phyloP scores from a whole-genome alignment of 1,140 invertebrate species.

The Bombus picipes region DNA sequence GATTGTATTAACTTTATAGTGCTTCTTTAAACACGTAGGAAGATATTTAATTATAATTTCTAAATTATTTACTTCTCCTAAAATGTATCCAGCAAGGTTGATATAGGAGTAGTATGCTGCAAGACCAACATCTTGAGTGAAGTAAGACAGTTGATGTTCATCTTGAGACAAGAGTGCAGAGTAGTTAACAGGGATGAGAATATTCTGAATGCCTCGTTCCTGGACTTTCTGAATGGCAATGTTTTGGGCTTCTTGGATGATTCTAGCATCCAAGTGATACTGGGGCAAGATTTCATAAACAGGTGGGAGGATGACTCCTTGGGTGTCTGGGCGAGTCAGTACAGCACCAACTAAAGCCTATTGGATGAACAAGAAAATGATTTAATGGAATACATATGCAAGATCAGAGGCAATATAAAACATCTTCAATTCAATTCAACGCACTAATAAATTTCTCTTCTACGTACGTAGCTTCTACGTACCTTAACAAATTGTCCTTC shows the following conservation, averaged over 20 bases:
- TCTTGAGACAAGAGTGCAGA: conserved; percentile 81
- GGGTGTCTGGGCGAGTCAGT: conserved; percentile 78
- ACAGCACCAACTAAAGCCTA: conserved; percentile 78
- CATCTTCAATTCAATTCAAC: too few species aligned
- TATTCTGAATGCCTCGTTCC: conserved; percentile 35
- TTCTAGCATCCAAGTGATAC: conserved; percentile 80
- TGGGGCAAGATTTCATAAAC: conserved; percentile 83
- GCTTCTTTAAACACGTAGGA: too few species aligned
- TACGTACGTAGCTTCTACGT: neutral
- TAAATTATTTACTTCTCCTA: conserved; percentile 64
- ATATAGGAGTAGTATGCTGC: conserved; percentile 88
- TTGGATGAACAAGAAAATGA: conserved; percentile 5
- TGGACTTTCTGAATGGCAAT: conserved; percentile 64
- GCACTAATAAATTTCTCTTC: too few species aligned
- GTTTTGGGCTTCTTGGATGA: conserved; percentile 81
- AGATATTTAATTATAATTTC: neutral
- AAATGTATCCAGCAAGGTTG: conserved; percentile 84
- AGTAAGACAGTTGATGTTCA: conserved; percentile 87
- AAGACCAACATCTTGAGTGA: conserved; percentile 88
- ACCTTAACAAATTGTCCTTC: conserved; percentile 80
- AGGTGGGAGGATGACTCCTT: conserved; percentile 80
- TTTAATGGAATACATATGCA: neutral
- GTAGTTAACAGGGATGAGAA: conserved; percentile 82
- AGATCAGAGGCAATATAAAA: neutral
- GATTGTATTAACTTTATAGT: neutral